These are phyloP conservation scores for Erithacus rubecula DNA, from an alignment of 2,797 vertebrate species.

Conservation along the genomic window DNA sequence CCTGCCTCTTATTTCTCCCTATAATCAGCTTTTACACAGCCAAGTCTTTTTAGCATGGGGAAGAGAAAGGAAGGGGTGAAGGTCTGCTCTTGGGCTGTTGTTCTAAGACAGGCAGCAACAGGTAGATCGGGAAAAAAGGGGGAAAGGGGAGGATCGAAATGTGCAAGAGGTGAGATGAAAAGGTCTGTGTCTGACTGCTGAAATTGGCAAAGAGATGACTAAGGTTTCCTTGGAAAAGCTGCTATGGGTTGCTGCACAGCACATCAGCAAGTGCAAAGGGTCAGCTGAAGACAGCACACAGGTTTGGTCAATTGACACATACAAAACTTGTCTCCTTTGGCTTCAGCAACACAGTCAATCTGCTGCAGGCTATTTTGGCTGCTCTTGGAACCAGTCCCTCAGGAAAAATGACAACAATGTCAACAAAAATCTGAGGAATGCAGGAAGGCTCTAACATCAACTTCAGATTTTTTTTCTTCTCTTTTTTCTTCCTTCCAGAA, in stretches of 20 bases:
- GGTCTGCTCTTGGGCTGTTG: not conserved
- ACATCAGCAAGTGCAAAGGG: not conserved
- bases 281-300: not conserved
- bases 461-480: not conserved
- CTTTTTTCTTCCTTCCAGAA: not conserved
- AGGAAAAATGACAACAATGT: not conserved
- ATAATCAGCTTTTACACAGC: not conserved
- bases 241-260: rapidly evolving
- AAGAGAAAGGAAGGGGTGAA: not conserved
- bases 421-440: not conserved
- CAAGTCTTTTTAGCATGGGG: not conserved
- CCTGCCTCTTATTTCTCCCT: not conserved
- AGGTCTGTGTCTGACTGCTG: not conserved
- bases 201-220: not conserved
- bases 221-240: not conserved
- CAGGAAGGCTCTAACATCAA: not conserved
- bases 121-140: not conserved
- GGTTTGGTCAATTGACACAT: not conserved
- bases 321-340: not conserved
- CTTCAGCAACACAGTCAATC: not conserved
- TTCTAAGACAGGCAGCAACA: not conserved
- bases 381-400: not conserved
- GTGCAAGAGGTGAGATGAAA: not conserved
- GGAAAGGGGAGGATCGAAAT: not conserved
- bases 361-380: not conserved